phyloP scores from a whole-genome alignment of 2,113 vertebrate species.

The Muntiacus reevesi region DNA sequence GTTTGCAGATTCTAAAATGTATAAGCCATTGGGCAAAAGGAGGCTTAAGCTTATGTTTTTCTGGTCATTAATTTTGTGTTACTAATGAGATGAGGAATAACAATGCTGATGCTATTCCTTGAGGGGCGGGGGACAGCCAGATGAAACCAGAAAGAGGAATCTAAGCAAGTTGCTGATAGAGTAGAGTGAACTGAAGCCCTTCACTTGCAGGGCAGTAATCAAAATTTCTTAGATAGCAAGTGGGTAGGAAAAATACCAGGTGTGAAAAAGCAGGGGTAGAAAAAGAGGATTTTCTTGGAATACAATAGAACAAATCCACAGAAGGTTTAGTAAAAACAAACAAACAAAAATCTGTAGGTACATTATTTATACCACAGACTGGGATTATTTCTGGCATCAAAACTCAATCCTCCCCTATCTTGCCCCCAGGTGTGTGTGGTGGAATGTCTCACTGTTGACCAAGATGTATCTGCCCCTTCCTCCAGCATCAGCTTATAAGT shows the following conservation, averaged over 20 bases:
- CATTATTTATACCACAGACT: not conserved
- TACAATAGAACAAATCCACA: not conserved
- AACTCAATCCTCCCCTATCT: not conserved
- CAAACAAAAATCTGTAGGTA: not conserved
- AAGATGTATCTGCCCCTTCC: not conserved
- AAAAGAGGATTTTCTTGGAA: not conserved
- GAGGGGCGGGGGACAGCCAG: not conserved
- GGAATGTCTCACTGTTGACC: not conserved
- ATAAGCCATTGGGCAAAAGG: not conserved
- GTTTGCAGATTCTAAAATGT: not conserved
- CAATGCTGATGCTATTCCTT: not conserved
- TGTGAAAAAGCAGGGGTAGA: not conserved
- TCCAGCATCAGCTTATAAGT: not conserved
- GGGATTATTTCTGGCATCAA: not conserved
- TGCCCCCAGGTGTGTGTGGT: too few relatives aligned
- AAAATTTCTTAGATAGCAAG: not conserved
- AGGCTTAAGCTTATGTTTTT: not conserved
- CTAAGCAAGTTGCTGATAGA: not conserved
- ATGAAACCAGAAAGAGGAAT: not conserved
- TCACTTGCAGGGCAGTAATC: not conserved
- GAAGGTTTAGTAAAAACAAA: not conserved
- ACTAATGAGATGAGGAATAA: not conserved
- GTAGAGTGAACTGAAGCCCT: not conserved
- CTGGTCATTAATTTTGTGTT: constrained; percentile 24
- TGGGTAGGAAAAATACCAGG: not conserved